A percentile compares a stretch with the other conserved stretches of the same genome.
Evolutionary conservation across 2,888 invertebrate genomes (phyloP).

Genomic region (Hemaris fuciformis): DNA sequence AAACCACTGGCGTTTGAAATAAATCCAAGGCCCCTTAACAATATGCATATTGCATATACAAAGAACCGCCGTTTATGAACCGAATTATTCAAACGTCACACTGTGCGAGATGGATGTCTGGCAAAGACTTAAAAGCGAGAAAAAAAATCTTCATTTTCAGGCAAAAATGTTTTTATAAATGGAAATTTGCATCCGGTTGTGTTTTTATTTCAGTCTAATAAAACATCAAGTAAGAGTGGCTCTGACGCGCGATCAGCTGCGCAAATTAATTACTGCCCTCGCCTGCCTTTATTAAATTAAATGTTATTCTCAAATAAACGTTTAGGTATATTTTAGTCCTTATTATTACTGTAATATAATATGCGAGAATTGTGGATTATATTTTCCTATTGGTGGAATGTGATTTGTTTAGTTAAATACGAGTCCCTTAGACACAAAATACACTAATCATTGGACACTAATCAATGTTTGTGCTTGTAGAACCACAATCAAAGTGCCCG

Average conservation of each 20-base stretch:
- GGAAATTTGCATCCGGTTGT: neutral
- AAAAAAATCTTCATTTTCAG: neutral
- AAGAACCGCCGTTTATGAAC: neutral
- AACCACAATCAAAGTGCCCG: too few species aligned
- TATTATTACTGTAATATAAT: neutral
- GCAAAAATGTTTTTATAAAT: slow-evolving; percentile 6
- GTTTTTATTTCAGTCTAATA: slow-evolving; percentile 14
- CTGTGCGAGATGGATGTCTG: neutral
- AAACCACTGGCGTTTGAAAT: neutral
- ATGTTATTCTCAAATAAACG: slow-evolving; percentile 7
- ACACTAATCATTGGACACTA: too few species aligned
- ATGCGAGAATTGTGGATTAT: neutral
- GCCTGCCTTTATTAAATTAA: slow-evolving; percentile 4
- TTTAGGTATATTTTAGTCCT: slow-evolving; percentile 1
- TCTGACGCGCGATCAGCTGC: slow-evolving; percentile 15
- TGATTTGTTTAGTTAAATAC: too few species aligned
- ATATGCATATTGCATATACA: neutral
- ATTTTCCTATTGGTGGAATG: neutral
- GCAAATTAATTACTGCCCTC: slow-evolving; percentile 16
- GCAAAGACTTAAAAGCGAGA: neutral
- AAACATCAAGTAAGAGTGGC: slow-evolving; percentile 11
- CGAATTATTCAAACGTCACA: neutral
- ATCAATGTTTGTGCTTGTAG: too few species aligned
- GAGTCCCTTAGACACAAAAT: too few species aligned
- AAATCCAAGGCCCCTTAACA: neutral